Evolutionary conservation across 2,888 invertebrate species (phyloP).

Genomic region (Athalia rosae): DNA sequence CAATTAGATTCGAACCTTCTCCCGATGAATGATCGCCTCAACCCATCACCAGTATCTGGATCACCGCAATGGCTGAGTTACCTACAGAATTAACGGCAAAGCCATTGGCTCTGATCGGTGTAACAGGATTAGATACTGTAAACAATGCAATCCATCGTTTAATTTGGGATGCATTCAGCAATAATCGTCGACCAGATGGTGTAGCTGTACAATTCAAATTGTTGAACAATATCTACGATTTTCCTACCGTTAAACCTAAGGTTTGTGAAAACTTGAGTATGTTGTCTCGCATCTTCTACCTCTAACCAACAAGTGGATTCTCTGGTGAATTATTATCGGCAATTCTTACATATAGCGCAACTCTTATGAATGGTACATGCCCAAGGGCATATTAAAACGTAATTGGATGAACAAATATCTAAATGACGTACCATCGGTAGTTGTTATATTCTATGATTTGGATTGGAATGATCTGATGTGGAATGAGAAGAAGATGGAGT

Average conservation of each 20-base stretch:
- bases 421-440: constrained; percentile 91
- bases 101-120: constrained; percentile 90
- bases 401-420: constrained; percentile 97
- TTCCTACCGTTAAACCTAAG: constrained; percentile 89
- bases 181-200: constrained; percentile 87
- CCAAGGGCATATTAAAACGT: constrained; percentile 93
- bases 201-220: constrained; percentile 89
- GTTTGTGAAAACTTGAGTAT: constrained; percentile 57
- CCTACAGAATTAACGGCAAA: constrained; percentile 89
- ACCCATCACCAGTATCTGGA: no score
- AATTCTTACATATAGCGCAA: constrained; percentile 77
- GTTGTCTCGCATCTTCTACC: not conserved
- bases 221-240: constrained; percentile 88
- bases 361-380: constrained; percentile 96
- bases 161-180: constrained; percentile 95
- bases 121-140: constrained; percentile 90
- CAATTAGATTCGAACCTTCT: no score
- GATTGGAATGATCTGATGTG: constrained; percentile 97
- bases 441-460: constrained; percentile 96
- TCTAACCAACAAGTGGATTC: no score
- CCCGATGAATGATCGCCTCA: no score
- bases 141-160: constrained; percentile 92
- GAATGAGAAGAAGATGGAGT: constrained; percentile 96
- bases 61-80: constrained; percentile 76
- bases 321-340: constrained; percentile 24